Conservation (phyloP, 2,888 invertebrate genomes). For the Antitype chi region DNA sequence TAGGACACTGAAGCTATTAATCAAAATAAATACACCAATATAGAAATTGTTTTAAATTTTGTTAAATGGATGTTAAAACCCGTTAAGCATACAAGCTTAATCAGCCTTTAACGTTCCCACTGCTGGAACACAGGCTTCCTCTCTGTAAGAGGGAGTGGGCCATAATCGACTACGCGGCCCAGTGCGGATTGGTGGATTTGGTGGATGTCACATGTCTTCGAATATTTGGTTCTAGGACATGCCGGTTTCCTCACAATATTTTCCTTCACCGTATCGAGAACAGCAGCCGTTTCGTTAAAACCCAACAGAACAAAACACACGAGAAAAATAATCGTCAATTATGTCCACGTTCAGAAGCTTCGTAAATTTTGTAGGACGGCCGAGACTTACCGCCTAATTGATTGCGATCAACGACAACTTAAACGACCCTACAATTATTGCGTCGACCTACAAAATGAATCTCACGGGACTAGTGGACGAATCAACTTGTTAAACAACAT, state of each 20-base stretch:
- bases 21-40: neutral
- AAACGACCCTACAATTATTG: constrained; percentile 73
- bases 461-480: constrained; percentile 64
- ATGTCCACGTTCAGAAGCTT: constrained; percentile 46
- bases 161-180: too few relatives aligned
- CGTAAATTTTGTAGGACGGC: constrained; percentile 50
- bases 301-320: constrained; percentile 26
- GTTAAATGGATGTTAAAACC: too few relatives aligned
- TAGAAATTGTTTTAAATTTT: neutral
- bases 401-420: constrained; percentile 67
- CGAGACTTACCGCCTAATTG: constrained; percentile 68
- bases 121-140: too few relatives aligned
- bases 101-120: too few relatives aligned
- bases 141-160: too few relatives aligned
- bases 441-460: constrained; percentile 69
- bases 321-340: constrained; percentile 60
- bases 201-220: too few relatives aligned
- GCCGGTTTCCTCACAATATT: too few relatives aligned
- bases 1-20: neutral
- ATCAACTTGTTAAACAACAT: constrained; percentile 50
- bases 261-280: too few relatives aligned
- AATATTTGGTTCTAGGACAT: too few relatives aligned
- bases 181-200: too few relatives aligned
- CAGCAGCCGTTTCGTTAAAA: neutral
- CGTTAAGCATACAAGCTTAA: too few relatives aligned